phyloP scores from a whole-genome alignment of 2,797 vertebrate genomes.

The Hyperoplus immaculatus region DNA sequence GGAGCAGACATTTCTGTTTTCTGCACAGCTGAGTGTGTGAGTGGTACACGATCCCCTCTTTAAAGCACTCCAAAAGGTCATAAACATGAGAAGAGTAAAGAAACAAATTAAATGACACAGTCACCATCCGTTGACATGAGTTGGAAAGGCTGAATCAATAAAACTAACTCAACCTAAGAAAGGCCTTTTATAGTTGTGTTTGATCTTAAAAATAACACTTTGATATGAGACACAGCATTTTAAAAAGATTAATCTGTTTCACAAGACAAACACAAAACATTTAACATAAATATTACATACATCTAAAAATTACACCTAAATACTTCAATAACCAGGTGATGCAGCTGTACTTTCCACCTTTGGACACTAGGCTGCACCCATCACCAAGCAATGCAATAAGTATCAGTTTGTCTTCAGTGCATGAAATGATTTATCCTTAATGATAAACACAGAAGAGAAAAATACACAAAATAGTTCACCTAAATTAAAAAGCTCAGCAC shows the following conservation, averaged over 20 bases:
- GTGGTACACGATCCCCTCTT: background rate
- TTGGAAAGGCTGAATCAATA: background rate
- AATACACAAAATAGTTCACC: too few relatives aligned
- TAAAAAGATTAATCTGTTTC: too few relatives aligned
- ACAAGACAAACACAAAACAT: too few relatives aligned
- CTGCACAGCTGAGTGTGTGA: conserved; percentile 58
- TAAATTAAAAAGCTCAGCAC: background rate
- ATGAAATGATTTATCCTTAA: background rate
- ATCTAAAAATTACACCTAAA: background rate
- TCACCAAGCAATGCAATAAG: background rate
- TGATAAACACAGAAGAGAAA: too few relatives aligned
- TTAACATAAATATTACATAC: background rate
- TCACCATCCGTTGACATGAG: background rate
- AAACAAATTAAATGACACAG: background rate
- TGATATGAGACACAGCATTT: background rate
- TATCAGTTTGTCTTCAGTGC: background rate
- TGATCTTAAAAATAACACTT: background rate
- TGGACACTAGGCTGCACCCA: conserved; percentile 39
- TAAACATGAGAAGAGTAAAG: background rate
- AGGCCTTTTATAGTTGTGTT: background rate
- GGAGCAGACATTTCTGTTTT: conserved; percentile 44
- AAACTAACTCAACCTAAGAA: background rate
- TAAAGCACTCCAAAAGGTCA: background rate
- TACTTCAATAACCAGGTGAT: background rate
- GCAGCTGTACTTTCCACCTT: background rate